Evolutionary conservation across 2,113 vertebrate species (phyloP).

Genomic region (Macaca mulatta): DNA sequence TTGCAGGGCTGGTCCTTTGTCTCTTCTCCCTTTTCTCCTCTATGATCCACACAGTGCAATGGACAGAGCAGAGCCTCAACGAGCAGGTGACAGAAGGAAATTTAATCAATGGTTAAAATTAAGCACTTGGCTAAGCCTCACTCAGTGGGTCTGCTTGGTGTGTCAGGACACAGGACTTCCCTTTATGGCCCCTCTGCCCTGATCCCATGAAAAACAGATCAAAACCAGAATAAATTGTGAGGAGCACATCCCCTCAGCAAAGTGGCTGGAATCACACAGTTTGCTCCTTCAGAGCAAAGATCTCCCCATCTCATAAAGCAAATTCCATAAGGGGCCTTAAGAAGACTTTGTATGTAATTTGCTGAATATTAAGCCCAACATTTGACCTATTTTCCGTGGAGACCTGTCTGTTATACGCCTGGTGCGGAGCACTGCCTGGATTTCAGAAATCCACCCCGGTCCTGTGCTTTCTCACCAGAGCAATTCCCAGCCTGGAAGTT

Average conservation of each 20-base stretch:
- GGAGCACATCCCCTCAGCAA: not conserved
- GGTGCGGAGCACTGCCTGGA: not conserved
- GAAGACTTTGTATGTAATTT: not conserved
- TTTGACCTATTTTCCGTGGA: not conserved
- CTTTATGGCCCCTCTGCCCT: not conserved
- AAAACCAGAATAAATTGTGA: not conserved
- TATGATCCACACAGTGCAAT: not conserved
- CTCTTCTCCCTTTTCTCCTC: not conserved
- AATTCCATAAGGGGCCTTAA: not conserved
- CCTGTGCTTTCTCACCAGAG: not conserved
- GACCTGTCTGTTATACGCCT: not conserved
- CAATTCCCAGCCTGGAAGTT: not conserved
- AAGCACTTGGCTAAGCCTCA: not conserved
- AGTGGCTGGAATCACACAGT: not conserved
- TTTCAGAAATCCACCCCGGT: not conserved
- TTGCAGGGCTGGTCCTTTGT: not conserved
- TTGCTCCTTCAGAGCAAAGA: not conserved
- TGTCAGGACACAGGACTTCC: not conserved
- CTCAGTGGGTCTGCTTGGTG: not conserved
- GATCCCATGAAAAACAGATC: not conserved
- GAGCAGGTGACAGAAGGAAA: not conserved
- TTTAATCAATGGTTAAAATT: not conserved
- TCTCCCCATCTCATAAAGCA: not conserved
- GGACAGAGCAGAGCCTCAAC: not conserved
- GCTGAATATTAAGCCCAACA: not conserved